These are phyloP conservation scores for Pollicipes pollicipes DNA, from an alignment of 1,140 invertebrate species.

Conservation along the genomic window DNA sequence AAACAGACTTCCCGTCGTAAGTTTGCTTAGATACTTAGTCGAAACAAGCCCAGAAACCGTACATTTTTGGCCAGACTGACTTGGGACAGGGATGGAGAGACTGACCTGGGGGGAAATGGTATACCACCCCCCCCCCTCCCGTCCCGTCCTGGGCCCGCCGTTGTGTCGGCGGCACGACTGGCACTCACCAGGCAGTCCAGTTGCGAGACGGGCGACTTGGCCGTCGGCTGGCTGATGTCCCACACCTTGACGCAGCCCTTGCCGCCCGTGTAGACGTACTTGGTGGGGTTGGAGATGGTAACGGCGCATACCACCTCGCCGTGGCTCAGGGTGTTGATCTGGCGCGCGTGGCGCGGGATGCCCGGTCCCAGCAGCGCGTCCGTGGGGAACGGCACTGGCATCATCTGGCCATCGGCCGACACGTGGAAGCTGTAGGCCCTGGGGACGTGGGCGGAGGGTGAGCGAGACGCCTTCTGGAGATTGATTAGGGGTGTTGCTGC, in stretches of 20 bases:
- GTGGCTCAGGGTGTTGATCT: conserved; percentile 78
- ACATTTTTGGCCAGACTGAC: too few relatives aligned
- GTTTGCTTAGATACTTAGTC: too few relatives aligned
- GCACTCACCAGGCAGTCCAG: conserved; percentile 69
- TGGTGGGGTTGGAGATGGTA: conserved; percentile 65
- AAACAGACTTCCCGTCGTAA: too few relatives aligned
- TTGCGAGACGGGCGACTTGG: conserved; percentile 68
- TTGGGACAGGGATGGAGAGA: too few relatives aligned
- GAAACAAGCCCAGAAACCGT: too few relatives aligned
- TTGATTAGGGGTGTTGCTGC: not conserved
- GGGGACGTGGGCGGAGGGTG: conserved; percentile 17
- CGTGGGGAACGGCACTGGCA: conserved; percentile 86
- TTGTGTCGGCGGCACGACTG: too few relatives aligned
- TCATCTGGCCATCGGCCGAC: conserved; percentile 46
- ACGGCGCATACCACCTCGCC: conserved; percentile 88
- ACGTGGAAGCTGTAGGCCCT: conserved; percentile 45
- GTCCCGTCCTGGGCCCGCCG: too few relatives aligned
- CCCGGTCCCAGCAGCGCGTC: conserved; percentile 81
- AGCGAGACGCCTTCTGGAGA: too few relatives aligned
- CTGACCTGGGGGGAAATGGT: too few relatives aligned
- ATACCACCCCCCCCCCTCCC: too few relatives aligned
- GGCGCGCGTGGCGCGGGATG: conserved; percentile 74
- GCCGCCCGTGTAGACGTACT: conserved; percentile 95
- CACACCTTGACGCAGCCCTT: conserved; percentile 93
- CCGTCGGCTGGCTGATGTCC: conserved; percentile 59